Conservation (phyloP, 2,888 invertebrate species). For the Pomacea canaliculata region DNA sequence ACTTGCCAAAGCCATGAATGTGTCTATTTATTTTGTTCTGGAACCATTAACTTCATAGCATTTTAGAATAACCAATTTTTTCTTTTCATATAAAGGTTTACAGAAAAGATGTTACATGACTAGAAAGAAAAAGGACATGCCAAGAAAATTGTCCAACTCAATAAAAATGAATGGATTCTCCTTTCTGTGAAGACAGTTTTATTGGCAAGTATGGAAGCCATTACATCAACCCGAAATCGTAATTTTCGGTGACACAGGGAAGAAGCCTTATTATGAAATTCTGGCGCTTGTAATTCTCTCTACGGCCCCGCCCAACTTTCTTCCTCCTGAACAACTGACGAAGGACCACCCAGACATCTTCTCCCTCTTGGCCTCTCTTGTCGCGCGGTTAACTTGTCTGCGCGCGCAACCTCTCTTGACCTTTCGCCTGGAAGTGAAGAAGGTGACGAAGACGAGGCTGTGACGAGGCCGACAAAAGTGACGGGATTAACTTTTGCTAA, state of each 20-base stretch:
- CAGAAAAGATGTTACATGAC: too few species aligned
- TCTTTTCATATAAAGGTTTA: too few species aligned
- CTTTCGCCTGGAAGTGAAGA: slow-evolving; percentile 15
- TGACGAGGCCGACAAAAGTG: not conserved
- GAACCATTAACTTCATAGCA: too few species aligned
- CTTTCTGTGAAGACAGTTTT: too few species aligned
- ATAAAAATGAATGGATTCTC: too few species aligned
- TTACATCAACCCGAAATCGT: not conserved
- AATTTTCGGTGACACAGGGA: slow-evolving; percentile 11
- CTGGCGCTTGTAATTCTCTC: slow-evolving; percentile 16
- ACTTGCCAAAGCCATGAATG: too few species aligned
- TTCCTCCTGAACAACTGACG: too few species aligned
- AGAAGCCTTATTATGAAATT: slow-evolving; percentile 19
- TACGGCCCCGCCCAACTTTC: not conserved
- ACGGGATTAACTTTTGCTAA: not conserved
- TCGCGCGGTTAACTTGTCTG: not conserved
- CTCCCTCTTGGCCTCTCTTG: not conserved
- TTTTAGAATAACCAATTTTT: too few species aligned
- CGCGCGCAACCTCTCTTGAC: slow-evolving; percentile 8
- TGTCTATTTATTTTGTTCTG: too few species aligned
- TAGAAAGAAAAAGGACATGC: too few species aligned
- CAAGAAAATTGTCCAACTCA: too few species aligned
- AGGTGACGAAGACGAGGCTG: slow-evolving; percentile 10
- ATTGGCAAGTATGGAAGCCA: too few species aligned
- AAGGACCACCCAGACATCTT: slow-evolving; percentile 9